A percentile compares a stretch with the other conserved stretches of the same genome.
These are phyloP conservation scores for Alfaro cultratus DNA, from an alignment of 2,797 vertebrate genomes.

Conservation along the genomic window DNA sequence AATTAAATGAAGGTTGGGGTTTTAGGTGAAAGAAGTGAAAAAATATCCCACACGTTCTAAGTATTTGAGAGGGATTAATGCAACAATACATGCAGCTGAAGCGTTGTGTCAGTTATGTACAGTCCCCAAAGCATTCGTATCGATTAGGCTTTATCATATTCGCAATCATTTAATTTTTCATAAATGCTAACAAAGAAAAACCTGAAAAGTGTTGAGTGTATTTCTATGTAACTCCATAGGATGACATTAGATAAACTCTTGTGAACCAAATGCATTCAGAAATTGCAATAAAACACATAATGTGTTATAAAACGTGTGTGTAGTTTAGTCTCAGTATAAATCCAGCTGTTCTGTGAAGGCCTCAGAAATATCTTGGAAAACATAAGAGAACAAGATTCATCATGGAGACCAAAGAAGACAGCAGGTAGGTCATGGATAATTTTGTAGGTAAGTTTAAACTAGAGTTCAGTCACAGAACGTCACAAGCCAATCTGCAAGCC, in stretches of 20 bases:
- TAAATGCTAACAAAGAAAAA: not conserved
- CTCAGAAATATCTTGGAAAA: no score
- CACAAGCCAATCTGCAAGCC: not conserved
- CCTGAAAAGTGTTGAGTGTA: not conserved
- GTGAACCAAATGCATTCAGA: not conserved
- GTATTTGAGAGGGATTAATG: not conserved
- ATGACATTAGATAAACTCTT: not conserved
- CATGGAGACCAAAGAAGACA: not conserved
- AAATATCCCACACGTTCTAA: no score
- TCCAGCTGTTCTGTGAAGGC: not conserved
- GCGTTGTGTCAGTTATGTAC: no score
- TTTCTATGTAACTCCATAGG: not conserved
- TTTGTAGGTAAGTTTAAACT: not conserved
- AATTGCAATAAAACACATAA: not conserved
- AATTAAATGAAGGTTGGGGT: no score
- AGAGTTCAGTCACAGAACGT: not conserved
- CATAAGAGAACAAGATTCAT: not conserved
- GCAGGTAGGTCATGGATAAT: not conserved
- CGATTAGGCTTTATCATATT: no score
- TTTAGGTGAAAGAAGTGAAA: no score
- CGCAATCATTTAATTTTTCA: no score
- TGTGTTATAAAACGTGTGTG: not conserved
- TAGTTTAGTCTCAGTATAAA: not conserved
- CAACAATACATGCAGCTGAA: no score
- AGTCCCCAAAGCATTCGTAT: no score